Conservation (phyloP, 2,888 invertebrate species). For the Malthinus seriepunctatus region DNA sequence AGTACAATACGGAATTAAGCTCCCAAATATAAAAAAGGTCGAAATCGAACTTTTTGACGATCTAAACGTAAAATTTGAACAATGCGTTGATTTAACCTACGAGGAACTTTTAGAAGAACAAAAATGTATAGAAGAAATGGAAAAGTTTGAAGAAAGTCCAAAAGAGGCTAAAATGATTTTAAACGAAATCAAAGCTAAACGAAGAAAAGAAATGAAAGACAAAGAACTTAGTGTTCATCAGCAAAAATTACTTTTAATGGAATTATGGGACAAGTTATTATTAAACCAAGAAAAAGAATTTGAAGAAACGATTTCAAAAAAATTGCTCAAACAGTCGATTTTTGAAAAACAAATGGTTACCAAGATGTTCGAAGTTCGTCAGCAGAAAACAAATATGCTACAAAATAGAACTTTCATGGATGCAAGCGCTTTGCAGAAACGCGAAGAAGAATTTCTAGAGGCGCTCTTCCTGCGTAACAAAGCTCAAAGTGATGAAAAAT, state of each 20-base stretch:
- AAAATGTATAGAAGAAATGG: constrained; percentile 31
- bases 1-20: background rate
- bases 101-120: constrained; percentile 42
- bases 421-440: constrained; percentile 57
- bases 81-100: constrained; percentile 26
- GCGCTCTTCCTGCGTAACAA: constrained; percentile 32
- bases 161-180: constrained; percentile 55
- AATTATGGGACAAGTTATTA: constrained; percentile 60
- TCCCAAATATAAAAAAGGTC: background rate
- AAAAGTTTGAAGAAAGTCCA: constrained; percentile 36
- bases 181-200: constrained; percentile 56
- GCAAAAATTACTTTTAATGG: constrained; percentile 55
- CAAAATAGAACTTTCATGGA: constrained; percentile 60
- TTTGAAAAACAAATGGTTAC: constrained; percentile 69
- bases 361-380: constrained; percentile 65
- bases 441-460: constrained; percentile 56
- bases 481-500: constrained; percentile 36
- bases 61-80: background rate
- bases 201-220: constrained; percentile 53
- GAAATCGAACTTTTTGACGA: constrained; percentile 13
- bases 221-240: constrained; percentile 58
- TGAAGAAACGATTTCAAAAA: constrained; percentile 59
- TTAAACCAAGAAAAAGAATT: constrained; percentile 59
- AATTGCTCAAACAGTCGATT: constrained; percentile 63
- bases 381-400: constrained; percentile 60